Conservation (phyloP, 1,140 invertebrate genomes). For the Cardiocondyla obscurior region DNA sequence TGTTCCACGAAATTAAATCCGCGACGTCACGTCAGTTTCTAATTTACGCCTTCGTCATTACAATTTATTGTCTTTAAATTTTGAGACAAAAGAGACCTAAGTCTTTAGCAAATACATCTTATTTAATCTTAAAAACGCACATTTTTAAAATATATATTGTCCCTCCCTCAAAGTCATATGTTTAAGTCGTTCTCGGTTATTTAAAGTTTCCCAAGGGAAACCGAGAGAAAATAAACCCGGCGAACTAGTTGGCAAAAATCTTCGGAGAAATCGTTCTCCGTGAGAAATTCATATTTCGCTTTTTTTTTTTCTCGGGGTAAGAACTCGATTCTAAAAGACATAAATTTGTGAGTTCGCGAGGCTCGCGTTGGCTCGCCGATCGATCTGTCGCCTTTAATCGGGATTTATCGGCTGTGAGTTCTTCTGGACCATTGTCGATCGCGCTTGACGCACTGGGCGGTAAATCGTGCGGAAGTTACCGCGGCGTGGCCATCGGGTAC, state of each 20-base stretch:
- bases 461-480: slow-evolving; percentile 56
- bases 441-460: slow-evolving; percentile 46
- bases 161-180: neutral
- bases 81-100: neutral
- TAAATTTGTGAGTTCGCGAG: neutral
- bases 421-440: slow-evolving; percentile 47
- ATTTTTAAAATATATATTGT: neutral
- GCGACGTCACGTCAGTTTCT: slow-evolving; percentile 1
- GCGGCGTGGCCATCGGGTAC: slow-evolving; percentile 29
- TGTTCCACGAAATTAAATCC: slow-evolving; percentile 43
- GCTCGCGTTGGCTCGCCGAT: slow-evolving; percentile 1
- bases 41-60: slow-evolving; percentile 10
- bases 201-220: neutral
- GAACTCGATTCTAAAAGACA: neutral
- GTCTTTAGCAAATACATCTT: neutral
- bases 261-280: neutral
- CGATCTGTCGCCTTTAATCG: slow-evolving; percentile 51
- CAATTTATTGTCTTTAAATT: neutral
- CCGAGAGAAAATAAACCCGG: neutral
- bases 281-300: neutral
- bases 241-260: neutral
- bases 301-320: neutral
- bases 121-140: neutral
- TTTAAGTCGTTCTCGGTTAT: neutral
- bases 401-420: slow-evolving; percentile 50